Evolutionary conservation across 2,797 vertebrate genomes (phyloP).

Genomic region (Eospalax fontanierii): DNA sequence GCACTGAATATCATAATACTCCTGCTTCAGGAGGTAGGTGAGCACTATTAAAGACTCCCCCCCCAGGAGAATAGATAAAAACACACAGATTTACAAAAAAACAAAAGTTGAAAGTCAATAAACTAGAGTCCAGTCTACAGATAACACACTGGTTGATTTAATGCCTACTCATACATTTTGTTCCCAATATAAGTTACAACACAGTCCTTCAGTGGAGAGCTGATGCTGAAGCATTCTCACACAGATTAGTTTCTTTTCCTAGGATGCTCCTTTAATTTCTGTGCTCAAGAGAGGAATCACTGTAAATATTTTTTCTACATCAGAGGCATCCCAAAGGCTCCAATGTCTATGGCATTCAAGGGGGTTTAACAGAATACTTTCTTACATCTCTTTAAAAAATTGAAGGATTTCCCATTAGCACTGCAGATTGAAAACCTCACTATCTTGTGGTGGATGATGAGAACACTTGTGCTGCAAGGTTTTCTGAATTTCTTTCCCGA

Average conservation of each 20-base stretch:
- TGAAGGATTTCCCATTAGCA: neutral
- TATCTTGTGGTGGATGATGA: neutral
- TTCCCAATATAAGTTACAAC: neutral
- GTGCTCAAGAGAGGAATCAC: neutral
- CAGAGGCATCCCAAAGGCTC: neutral
- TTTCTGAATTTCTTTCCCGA: neutral
- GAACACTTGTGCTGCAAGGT: neutral
- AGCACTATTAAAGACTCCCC: too few relatives aligned
- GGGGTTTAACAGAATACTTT: neutral
- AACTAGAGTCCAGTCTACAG: neutral
- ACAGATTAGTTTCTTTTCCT: neutral
- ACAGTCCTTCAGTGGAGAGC: neutral
- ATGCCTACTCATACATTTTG: neutral
- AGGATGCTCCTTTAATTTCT: neutral
- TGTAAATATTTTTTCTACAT: neutral
- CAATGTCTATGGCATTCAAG: neutral
- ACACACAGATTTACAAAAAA: constrained; percentile 22
- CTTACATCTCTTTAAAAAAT: neutral
- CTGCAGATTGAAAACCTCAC: neutral
- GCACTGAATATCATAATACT: too few relatives aligned
- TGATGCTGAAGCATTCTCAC: neutral
- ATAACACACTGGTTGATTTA: neutral
- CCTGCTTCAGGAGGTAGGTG: too few relatives aligned
- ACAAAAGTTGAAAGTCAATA: constrained; percentile 25
- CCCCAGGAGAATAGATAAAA: neutral